Evolutionary conservation across 1,140 invertebrate species (phyloP).

Genomic region (Phymorhynchus buccinoides): DNA sequence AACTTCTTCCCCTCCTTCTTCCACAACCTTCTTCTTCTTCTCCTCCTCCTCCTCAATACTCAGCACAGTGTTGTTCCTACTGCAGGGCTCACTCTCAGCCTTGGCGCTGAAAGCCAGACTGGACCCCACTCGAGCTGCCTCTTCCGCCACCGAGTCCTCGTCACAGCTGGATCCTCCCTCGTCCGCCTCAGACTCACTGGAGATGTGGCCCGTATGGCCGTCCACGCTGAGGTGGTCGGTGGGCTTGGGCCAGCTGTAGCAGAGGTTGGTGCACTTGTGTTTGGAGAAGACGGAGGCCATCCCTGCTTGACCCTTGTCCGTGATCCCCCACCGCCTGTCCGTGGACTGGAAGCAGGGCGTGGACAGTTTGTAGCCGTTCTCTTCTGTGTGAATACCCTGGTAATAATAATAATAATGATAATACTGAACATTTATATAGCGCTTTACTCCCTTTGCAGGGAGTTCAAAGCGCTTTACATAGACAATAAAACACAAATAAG

Average conservation of each 20-base stretch:
- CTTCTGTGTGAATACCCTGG: constrained; percentile 43
- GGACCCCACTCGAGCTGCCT: not conserved
- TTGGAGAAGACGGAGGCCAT: constrained; percentile 38
- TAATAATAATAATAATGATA: too few relatives aligned
- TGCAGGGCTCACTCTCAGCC: too few relatives aligned
- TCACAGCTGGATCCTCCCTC: not conserved
- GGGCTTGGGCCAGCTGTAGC: constrained; percentile 39
- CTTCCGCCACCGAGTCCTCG: too few relatives aligned
- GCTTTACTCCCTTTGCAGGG: too few relatives aligned
- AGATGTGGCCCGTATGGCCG: not conserved
- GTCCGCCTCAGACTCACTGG: not conserved
- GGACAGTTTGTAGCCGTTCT: constrained; percentile 46
- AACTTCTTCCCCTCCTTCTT: not conserved
- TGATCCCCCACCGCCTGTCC: constrained; percentile 38
- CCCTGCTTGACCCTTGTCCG: constrained; percentile 38
- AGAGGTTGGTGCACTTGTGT: constrained; percentile 50
- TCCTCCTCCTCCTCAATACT: not conserved
- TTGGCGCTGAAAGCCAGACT: not conserved
- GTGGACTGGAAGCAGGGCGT: constrained; percentile 47
- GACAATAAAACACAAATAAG: too few relatives aligned
- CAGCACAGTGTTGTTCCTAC: not conserved
- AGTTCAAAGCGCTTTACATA: too few relatives aligned
- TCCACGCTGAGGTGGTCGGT: not conserved
- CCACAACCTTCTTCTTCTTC: not conserved
- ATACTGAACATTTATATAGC: too few relatives aligned